phyloP scores from a whole-genome alignment of 2,888 invertebrate species.

The Lithophane socia region DNA sequence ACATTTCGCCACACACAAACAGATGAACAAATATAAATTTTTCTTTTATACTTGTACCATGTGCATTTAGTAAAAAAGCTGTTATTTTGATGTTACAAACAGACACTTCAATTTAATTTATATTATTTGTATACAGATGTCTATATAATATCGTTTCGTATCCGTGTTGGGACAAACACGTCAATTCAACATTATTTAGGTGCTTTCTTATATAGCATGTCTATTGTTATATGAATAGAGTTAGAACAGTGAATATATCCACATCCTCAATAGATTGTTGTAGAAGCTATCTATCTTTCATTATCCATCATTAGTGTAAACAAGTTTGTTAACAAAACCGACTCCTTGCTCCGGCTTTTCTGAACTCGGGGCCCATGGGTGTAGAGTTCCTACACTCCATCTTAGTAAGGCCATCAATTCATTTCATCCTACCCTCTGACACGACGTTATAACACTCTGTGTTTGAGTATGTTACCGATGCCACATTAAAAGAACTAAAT shows the following conservation, averaged over 20 bases:
- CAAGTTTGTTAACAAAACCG: constrained; percentile 79
- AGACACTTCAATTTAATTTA: too few relatives aligned
- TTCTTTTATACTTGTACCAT: too few relatives aligned
- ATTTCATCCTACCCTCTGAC: constrained; percentile 82
- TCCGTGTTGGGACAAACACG: not conserved
- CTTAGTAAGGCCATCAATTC: constrained; percentile 81
- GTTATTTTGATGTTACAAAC: too few relatives aligned
- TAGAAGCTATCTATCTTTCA: constrained; percentile 75
- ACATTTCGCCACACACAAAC: too few relatives aligned
- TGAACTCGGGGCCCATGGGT: constrained; percentile 76
- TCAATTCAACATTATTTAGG: not conserved
- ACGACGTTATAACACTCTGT: constrained; percentile 70
- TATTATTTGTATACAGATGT: not conserved
- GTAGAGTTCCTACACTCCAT: constrained; percentile 83
- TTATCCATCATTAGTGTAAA: constrained; percentile 83
- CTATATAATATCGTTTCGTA: not conserved
- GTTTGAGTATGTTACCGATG: constrained; percentile 47
- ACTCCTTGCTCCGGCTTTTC: constrained; percentile 72
- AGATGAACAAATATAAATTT: too few relatives aligned
- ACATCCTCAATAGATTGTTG: constrained; percentile 63
- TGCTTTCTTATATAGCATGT: not conserved
- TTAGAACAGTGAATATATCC: constrained; percentile 3
- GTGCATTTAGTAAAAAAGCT: too few relatives aligned
- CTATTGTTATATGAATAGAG: not conserved
- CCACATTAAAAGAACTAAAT: constrained; percentile 17